A percentile compares a stretch with the other conserved stretches of the same genome.
These are phyloP conservation scores for Drosophila prolongata DNA, from an alignment of 2,888 invertebrate species.

Conservation along the genomic window DNA sequence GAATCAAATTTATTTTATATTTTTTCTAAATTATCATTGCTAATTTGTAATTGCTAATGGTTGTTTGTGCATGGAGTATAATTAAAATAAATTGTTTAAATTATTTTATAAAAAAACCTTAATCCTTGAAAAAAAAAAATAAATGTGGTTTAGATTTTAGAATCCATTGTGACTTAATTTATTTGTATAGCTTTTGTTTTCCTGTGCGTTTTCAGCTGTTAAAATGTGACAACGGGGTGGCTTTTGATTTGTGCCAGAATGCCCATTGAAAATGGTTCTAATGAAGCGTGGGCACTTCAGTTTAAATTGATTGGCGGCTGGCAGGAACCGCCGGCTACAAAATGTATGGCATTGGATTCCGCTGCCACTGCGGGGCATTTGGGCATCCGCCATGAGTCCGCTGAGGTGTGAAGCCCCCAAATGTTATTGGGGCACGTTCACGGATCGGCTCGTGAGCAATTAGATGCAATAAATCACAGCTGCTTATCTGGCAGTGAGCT, in stretches of 20 bases:
- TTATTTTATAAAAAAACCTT: no score
- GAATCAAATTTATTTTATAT: no score
- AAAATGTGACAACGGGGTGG: constrained; percentile 4
- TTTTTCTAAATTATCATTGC: no score
- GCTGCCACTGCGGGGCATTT: constrained; percentile 17
- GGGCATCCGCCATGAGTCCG: constrained; percentile 15
- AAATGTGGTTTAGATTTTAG: no score
- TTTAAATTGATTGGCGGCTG: constrained; percentile 45
- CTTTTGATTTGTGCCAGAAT: constrained; percentile 16
- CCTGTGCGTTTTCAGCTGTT: not conserved
- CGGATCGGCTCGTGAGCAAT: constrained; percentile 63
- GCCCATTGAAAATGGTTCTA: constrained; percentile 68
- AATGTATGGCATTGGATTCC: constrained; percentile 17
- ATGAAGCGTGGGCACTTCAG: constrained; percentile 59
- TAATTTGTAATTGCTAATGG: no score
- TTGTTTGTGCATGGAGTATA: no score
- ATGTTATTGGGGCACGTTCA: constrained; percentile 77
- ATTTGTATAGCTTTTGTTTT: not conserved
- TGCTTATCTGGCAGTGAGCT: constrained; percentile 54
- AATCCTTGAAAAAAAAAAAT: no score
- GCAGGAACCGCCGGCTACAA: constrained; percentile 24
- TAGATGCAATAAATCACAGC: constrained; percentile 72
- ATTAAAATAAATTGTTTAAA: no score
- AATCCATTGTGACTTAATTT: no score
- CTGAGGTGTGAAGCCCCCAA: constrained; percentile 51